Evolutionary conservation across 1,140 invertebrate species (phyloP).

Genomic region (Ostrea edulis): DNA sequence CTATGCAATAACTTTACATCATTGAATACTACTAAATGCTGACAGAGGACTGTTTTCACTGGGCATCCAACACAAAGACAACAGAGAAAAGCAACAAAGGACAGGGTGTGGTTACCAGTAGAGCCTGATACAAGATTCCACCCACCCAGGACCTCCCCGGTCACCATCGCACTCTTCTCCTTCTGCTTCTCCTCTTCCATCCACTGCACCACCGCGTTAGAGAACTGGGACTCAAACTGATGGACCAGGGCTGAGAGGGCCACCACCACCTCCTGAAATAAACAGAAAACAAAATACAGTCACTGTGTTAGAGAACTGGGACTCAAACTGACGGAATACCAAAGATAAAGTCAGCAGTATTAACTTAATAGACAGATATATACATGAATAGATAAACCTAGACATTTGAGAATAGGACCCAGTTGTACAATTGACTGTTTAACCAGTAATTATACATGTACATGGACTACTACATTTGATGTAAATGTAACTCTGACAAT

Average conservation of each 20-base stretch:
- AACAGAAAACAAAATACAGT: slow-evolving; percentile 75
- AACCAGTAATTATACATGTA: too few relatives aligned
- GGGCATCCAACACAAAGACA: not conserved
- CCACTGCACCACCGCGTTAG: slow-evolving; percentile 84
- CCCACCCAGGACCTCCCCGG: slow-evolving; percentile 73
- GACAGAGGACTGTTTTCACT: too few relatives aligned
- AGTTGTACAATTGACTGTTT: too few relatives aligned
- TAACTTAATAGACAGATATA: too few relatives aligned
- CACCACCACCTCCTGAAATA: slow-evolving; percentile 85
- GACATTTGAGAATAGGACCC: too few relatives aligned
- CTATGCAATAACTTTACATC: too few relatives aligned
- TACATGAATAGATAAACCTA: too few relatives aligned
- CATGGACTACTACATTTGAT: too few relatives aligned
- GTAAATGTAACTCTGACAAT: too few relatives aligned
- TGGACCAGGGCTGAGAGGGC: slow-evolving; percentile 95
- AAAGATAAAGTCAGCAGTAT: too few relatives aligned
- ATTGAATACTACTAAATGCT: too few relatives aligned
- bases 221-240: slow-evolving; percentile 94
- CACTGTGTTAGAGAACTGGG: slow-evolving; percentile 88
- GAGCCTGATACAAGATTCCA: slow-evolving; percentile 71
- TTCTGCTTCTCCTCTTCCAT: slow-evolving; percentile 84
- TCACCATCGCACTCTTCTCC: slow-evolving; percentile 61
- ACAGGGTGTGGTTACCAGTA: slow-evolving; percentile 50
- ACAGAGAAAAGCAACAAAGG: slow-evolving; percentile 20
- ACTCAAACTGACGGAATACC: slow-evolving; percentile 89